Base-by-base conservation (phyloP, 2,888 invertebrate genomes). In the Dynastes tityus region DNA sequence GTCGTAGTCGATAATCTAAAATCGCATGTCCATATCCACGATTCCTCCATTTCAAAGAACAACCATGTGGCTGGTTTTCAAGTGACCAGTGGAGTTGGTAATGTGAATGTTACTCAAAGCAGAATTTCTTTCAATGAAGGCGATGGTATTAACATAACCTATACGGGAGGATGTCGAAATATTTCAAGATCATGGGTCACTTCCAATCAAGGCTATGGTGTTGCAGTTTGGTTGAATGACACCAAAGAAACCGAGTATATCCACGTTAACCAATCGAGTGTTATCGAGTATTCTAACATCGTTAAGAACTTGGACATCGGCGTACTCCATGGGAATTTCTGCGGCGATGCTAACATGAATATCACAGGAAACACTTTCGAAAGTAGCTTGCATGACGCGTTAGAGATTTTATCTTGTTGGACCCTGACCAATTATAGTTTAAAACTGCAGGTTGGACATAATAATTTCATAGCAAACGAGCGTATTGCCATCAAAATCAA, bases 101-200 rank as follows among this genome's bases (percentile, higher is more conserved):
- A 98, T 87, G 92, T 99, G 0, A 98, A 98, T 87, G 91, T 99
- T 2, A 98, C 98, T 27, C 94, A 95, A 84, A 97, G 97, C 81
- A 91, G 94, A 84, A 94, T 99, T 82, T 95, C 95, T 22, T 95
- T 96, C 83, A 99, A 99, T 87, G 92, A 94, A 85, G 98, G 97
- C 1, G 97, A 97, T 85, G 99, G 99, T 0, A 91, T 99, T 9
- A 99, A 99, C 87, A 94, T 99, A 11, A 98, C 98, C 0, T 97
- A 97, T 80, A 95, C 96, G 2, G 99, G 99, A 0, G 99, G 99
- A 0, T 95, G 95, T 84, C 92, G 97, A 81, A 98, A 99, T 85
- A 92, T 99, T 80, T 98, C 98, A 11, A 91, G 94, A 83, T 95
- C 96, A 64, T 94, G 93, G 37, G 90, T 99, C 32, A 95, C 94